Evolutionary conservation across 2,113 vertebrate genomes (phyloP), one percentile per base, ranked within the genome.

Genomic region (Tiliqua scincoides): DNA sequence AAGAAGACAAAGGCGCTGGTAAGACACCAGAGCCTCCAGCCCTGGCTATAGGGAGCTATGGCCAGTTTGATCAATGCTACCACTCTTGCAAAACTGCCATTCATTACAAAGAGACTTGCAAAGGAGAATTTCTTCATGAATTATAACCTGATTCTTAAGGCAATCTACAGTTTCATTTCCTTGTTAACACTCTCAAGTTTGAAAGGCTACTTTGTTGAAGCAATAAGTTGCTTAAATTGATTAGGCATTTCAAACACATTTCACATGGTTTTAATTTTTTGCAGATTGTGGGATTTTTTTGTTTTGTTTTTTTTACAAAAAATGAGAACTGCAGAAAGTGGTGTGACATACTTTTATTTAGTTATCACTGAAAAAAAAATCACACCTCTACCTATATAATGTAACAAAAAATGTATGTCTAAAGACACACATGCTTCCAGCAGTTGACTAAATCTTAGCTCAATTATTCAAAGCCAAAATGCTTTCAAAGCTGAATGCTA

Each of bases 401-500:
- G 63, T 63, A 32, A 43, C n/a, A 67, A 75, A n/a, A 48, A 54
- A 4, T 23, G 82, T 32, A 18, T 76, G 73, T 32, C 65, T 43
- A 67, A 81, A 84, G 3, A 85, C 63, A 43, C 35, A 71, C 79
- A 35, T 85, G 65, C 57, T 84, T 85, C 84, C 75, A 79, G 52
- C 27, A 9, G 17, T 71, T 61, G 54, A 71, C 27, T 71, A 70
- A 23, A 62, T 75, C 48, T 63, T 83, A 83, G 71, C 35, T 40
- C n/a, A 78, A 5, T 59, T 57, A 32, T 77, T 25, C 68, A 75
- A 14, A 71, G 74, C 75, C 84, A 85, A 67, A 59, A 48, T 62
- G 25, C n/a, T 85, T 71, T 70, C 65, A 71, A 35, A 85, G 11
- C 27, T 71, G 65, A 27, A 79, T 85, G 35, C n/a, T 67, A 20